Conservation (phyloP, 1,140 invertebrate genomes). For the Habropoda laboriosa region DNA sequence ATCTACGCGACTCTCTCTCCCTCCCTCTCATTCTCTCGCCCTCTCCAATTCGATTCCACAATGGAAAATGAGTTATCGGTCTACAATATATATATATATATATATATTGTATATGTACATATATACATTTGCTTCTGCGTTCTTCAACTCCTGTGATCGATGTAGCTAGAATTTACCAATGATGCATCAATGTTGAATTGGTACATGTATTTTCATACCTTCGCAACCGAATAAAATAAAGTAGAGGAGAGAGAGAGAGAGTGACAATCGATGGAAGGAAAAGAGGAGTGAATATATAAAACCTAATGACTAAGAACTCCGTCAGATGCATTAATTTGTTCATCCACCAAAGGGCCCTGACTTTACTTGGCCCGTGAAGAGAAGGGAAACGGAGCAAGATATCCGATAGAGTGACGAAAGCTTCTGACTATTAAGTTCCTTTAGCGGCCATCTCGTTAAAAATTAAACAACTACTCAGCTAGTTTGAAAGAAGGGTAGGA, state of each 20-base stretch:
- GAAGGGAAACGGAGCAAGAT: not conserved
- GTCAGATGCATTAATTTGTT: not conserved
- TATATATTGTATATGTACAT: not conserved
- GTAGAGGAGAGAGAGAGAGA: no score
- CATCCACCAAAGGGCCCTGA: not conserved
- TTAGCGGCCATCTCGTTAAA: not conserved
- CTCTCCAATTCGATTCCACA: not conserved
- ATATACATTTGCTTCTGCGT: not conserved
- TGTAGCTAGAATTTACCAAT: slow-evolving; percentile 6
- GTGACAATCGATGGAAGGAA: no score
- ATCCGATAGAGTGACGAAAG: slow-evolving; percentile 8
- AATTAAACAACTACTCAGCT: not conserved
- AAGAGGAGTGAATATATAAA: not conserved
- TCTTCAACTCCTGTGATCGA: slow-evolving; percentile 12
- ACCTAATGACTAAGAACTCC: no score
- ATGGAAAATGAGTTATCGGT: slow-evolving; percentile 40
- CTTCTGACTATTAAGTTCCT: slow-evolving; percentile 7
- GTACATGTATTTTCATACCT: not conserved
- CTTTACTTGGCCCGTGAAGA: not conserved
- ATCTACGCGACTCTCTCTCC: slow-evolving; percentile 23
- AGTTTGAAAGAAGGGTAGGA: not conserved
- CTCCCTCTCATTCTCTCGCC: no score
- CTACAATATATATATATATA: not conserved
- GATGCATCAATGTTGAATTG: not conserved
- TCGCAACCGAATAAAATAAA: not conserved